Conservation (phyloP, 2,888 invertebrate genomes). For the Pandemis corylana region DNA sequence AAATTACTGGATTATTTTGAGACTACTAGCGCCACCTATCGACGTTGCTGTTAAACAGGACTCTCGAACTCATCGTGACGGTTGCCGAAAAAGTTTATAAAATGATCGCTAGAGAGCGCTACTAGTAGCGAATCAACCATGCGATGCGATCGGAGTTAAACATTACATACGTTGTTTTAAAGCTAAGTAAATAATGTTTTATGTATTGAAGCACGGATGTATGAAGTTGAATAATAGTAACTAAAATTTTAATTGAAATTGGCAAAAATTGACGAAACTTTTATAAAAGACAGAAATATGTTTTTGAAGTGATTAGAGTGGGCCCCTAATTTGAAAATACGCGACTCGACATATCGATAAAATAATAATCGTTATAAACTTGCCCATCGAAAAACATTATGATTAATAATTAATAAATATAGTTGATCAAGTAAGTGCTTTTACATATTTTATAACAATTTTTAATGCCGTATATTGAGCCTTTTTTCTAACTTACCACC, state of each 20-base stretch:
- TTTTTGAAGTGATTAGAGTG: not conserved
- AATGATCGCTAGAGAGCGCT: constrained; percentile 16
- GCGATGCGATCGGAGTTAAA: not conserved
- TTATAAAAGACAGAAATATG: too few relatives aligned
- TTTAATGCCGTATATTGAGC: too few relatives aligned
- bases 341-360: not conserved
- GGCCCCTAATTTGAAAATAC: not conserved
- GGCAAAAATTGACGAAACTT: too few relatives aligned
- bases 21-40: constrained; percentile 31
- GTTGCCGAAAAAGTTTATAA: not conserved
- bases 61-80: not conserved
- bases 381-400: not conserved
- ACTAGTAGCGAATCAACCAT: not conserved
- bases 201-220: too few relatives aligned
- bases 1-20: not conserved
- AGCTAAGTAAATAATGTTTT: too few relatives aligned
- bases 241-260: not conserved
- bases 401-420: too few relatives aligned
- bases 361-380: constrained; percentile 1
- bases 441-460: too few relatives aligned
- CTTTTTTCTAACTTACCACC: too few relatives aligned
- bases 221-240: not conserved
- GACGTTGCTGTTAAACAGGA: not conserved
- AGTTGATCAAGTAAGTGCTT: too few relatives aligned
- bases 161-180: too few relatives aligned